phyloP scores from a whole-genome alignment of 53 echinoderm and acorn worm genomes.

The Apostichopus leukothele region DNA sequence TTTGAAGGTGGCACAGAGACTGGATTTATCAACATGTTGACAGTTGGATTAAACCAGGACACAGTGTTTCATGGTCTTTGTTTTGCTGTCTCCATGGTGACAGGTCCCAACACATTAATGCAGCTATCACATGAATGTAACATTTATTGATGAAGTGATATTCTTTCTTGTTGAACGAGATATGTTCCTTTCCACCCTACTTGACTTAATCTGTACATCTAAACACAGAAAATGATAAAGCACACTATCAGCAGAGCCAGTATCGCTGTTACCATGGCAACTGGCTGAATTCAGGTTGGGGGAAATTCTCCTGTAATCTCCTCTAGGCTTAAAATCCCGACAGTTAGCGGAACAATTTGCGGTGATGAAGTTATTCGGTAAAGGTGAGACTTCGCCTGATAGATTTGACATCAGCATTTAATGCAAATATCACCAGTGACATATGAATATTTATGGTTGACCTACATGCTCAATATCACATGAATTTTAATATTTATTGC shows the following conservation, averaged over 20 bases:
- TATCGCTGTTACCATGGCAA: background rate
- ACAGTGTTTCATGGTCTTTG: background rate
- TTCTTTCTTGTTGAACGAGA: background rate
- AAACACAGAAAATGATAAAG: background rate
- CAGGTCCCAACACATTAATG: background rate
- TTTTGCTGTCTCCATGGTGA: background rate
- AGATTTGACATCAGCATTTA: no score
- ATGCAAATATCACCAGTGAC: no score
- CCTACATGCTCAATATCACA: no score
- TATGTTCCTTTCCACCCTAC: background rate
- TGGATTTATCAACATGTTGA: background rate
- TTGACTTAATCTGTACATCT: background rate
- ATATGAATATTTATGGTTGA: no score
- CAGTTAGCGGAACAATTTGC: no score
- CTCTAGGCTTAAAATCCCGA: no score
- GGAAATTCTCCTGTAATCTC: no score
- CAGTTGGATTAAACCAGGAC: background rate
- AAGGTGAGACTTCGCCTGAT: no score
- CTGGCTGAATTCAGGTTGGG: background rate
- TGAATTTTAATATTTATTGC: no score
- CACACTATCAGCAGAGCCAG: background rate
- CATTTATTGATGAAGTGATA: background rate
- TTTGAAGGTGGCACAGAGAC: background rate
- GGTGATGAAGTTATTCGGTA: no score
- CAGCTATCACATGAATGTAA: background rate